These are phyloP conservation scores for Cenopis cana DNA, from an alignment of 2,888 invertebrate species.

Conservation along the genomic window DNA sequence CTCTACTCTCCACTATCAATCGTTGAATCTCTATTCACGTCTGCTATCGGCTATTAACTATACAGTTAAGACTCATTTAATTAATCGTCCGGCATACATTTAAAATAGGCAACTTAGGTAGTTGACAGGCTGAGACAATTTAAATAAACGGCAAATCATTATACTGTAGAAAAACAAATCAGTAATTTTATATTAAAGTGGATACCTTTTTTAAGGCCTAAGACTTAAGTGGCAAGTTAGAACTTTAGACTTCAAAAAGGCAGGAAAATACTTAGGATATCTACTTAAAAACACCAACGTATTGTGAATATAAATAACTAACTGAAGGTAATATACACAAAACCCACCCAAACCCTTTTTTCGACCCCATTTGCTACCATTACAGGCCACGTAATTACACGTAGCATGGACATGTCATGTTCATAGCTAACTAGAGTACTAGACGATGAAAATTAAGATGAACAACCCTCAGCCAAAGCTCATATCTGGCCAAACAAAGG, in stretches of 20 bases:
- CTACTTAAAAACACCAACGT: neutral
- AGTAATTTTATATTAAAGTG: neutral
- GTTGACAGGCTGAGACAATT: conserved; percentile 11
- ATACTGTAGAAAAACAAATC: neutral
- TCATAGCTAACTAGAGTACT: too few relatives aligned
- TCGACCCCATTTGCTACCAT: too few relatives aligned
- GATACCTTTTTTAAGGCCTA: neutral
- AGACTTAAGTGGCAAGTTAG: neutral
- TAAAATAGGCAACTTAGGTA: neutral
- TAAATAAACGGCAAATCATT: neutral
- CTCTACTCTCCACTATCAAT: neutral
- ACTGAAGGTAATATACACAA: too few relatives aligned
- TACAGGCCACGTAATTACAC: too few relatives aligned
- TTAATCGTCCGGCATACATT: too few relatives aligned
- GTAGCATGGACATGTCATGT: too few relatives aligned
- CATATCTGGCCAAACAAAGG: too few relatives aligned
- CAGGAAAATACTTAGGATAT: neutral
- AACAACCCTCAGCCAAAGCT: too few relatives aligned
- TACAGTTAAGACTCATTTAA: neutral
- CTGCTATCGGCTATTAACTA: neutral
- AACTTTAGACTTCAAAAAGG: neutral
- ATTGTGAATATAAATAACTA: too few relatives aligned
- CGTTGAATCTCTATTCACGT: neutral
- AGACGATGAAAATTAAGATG: too few relatives aligned
- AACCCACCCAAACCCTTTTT: too few relatives aligned